Evolutionary conservation across 2,113 vertebrate species (phyloP), one percentile per base, ranked within the genome.

Genomic region (Crocuta crocuta): DNA sequence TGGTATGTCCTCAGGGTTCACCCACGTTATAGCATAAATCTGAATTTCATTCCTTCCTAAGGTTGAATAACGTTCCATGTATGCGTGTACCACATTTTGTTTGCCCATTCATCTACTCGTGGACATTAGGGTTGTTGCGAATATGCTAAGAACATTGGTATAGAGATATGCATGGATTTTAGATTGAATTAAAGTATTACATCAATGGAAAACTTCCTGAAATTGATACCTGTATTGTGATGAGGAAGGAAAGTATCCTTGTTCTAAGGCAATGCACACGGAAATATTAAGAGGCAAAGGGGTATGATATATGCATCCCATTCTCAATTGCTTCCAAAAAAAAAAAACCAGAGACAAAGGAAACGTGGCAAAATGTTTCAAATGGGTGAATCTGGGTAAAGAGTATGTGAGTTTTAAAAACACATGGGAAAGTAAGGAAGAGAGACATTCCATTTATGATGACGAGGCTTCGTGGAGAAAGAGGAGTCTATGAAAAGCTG

Each of bases 141-240:
- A 80, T 26, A 82, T 7, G 11, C 71, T 50, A 26, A n/a, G 26
- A 84, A 63, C 28, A 80, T 0, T n/a, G 45, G 21, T 28, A 2
- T 66, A 89, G 61, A 94, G 66, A 79, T 19, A 26, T 12, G 26
- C 43, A 26, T 21, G 35, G 26, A 73, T 35, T 94, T 79, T 28
- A 70, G 21, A 83, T 61, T 68, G 33, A 45, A 84, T 70, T 48
- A 43, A 89, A 85, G 39, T 61, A 80, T 78, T 61, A 74, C 39
- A 63, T 92, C 43, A 50, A 31, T 19, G 43, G 83, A 71, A 94
- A 50, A 95, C 71, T 89, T 89, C 82, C 93, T 73, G 63, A 92
- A 79, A 96, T 86, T 79, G 89, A 66, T 78, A n/a, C 21, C 35
- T 90, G 7, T 55, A 82, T 23, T 58, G 17, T 45, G 31, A 21